Evolutionary conservation across 2,797 vertebrate species (phyloP).

Genomic region (Phaenicophaeus curvirostris): DNA sequence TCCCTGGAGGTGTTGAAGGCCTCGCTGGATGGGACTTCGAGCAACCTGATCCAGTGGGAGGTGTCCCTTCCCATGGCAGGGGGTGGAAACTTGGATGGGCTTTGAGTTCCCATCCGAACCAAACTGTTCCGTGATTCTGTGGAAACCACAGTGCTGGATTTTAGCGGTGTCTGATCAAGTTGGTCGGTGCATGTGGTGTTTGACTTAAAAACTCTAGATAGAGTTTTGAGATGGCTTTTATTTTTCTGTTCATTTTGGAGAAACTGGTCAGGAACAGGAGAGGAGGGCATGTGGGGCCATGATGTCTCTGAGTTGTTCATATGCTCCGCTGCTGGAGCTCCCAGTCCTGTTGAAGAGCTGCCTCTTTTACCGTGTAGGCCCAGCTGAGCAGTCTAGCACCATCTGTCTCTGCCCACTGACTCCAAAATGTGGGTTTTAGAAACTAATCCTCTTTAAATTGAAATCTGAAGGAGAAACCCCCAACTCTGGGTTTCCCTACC

Average conservation of each 20-base stretch:
- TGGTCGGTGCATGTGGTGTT: too few species aligned
- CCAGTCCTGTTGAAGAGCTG: not conserved
- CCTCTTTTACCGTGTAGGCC: accelerated
- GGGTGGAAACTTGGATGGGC: too few species aligned
- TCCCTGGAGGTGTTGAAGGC: too few species aligned
- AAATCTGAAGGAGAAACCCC: not conserved
- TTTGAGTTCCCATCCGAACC: too few species aligned
- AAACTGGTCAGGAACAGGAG: not conserved
- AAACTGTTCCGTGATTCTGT: too few species aligned
- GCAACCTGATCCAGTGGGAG: too few species aligned
- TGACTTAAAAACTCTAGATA: not conserved
- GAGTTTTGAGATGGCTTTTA: not conserved
- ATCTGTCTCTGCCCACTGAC: not conserved
- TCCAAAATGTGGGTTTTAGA: not conserved
- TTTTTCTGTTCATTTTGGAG: not conserved
- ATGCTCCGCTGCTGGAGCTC: not conserved
- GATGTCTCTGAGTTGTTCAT: not conserved
- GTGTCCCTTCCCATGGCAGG: too few species aligned
- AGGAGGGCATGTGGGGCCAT: not conserved
- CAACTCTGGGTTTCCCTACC: not conserved
- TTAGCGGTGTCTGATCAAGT: not conserved
- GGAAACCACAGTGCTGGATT: too few species aligned
- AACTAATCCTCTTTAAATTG: not conserved
- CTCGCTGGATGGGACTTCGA: too few species aligned
- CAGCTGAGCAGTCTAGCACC: not conserved